Base-by-base conservation (phyloP, 2,888 invertebrate genomes). In the Ryuthela nishihirai region DNA sequence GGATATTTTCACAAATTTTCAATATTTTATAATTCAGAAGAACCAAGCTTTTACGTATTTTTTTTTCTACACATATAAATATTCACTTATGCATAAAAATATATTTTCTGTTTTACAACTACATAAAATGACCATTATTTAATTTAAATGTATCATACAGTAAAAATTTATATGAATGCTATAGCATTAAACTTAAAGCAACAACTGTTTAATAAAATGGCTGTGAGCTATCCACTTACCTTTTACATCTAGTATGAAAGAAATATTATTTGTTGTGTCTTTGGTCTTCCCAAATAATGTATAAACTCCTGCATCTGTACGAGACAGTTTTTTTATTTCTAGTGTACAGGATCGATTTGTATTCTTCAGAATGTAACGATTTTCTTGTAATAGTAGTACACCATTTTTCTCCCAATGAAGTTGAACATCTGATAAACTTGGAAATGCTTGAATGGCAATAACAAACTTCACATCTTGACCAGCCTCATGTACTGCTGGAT, bases 371-470 rank as follows among this genome's bases (percentile, higher is more conserved):
- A 24, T 38, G 18, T 46, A 47, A 18, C 46, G 59, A 12, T 15
- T 35, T 17, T 53, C 59, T 4, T 36, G 15, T 3, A 6, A 7
- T 1, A 59, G 53, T 4, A 15, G 25, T 4, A 32, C 20, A 6
- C 56, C 52, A n/a, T 65, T 49, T 40, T 66, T 66, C 29, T 35
- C 41, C 66, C 66, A 66, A 32, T 38, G 46, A 15, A 66, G 38
- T n/a, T 54, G 40, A 7, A 55, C 60, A 2, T 64, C 54, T 5
- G 44, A 32, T 2, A 63, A 36, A 12, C 59, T 44, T 1, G 69
- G 69, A 39, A 61, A 67, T 5, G 69, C 67, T n/a, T 49, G 41
- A n/a, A 69, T 63, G 10, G 64, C 54, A 6, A 69, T 64, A 3
- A 69, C 66, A 64, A 70, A 70, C 17, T 36, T 49, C 1, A 69